Evolutionary conservation across 2,113 vertebrate species (phyloP), one percentile per base, ranked within the genome.

Genomic region (Ahaetulla prasina): DNA sequence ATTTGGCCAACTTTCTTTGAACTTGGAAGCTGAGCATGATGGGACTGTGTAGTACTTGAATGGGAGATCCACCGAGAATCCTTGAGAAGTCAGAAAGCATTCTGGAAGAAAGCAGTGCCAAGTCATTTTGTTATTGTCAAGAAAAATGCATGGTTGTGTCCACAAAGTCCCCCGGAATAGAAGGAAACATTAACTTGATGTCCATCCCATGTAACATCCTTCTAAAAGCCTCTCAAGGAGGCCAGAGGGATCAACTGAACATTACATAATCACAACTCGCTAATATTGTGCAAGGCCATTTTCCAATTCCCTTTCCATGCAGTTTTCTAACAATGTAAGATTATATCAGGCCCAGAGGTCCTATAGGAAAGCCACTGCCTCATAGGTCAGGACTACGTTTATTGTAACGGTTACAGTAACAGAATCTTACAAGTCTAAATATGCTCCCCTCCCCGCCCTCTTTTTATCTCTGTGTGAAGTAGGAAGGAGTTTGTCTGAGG

Each of bases 381-480:
- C 35, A 39, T 22, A 35, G 74, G 18, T 39, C 35, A 80, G 16
- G 18, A 35, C 35, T 20, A 39, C 35, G 3, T 80, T 43, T 80
- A 43, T 80, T 80, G n/a, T 35, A 35, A 74, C 10, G 12, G 27
- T 11, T 63, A 63, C 8, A 63, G 60, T 63, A 30, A 63, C 16
- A 39, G 16, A 74, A 74, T 35, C n/a, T 74, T 74, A 16, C n/a
- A 8, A 8, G n/a, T 20, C 68, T 20, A 35, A 74, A 74, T 74
- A 20, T 20, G n/a, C n/a, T 74, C 20, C 2, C n/a, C 27, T n/a
- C n/a, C 11, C 0, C 11, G 5, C n/a, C n/a, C n/a, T 35, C 6
- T n/a, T 18, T 74, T 74, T 8, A 74, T 74, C 5, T 20, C 14
- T 20, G 6, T 20, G 68, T 74, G 68, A 74, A 74, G 16, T 39